Evolutionary conservation across 2,113 vertebrate species (phyloP).

Genomic region (Zapus hudsonius): DNA sequence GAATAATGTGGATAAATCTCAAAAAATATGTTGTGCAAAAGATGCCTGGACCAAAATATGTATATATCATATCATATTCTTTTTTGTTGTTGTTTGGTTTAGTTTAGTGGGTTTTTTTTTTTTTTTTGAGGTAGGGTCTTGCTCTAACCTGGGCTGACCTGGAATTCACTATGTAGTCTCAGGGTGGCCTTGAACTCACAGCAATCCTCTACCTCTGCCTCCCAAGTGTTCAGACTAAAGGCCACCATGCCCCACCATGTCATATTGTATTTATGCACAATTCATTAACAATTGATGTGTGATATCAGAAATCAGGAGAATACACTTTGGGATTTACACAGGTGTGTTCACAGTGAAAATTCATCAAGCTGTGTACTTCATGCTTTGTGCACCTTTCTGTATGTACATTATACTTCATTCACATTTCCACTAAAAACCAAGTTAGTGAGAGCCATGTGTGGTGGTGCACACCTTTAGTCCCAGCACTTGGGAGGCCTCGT

Average conservation of each 20-base stretch:
- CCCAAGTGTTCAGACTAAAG: not conserved
- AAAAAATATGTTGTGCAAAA: not conserved
- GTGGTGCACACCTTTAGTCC: too few relatives aligned
- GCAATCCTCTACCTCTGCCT: too few relatives aligned
- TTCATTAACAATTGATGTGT: not conserved
- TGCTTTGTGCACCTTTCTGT: not conserved
- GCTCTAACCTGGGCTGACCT: too few relatives aligned
- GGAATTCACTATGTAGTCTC: too few relatives aligned
- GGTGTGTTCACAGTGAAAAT: not conserved
- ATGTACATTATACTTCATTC: not conserved
- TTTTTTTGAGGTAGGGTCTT: too few relatives aligned
- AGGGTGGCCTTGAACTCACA: too few relatives aligned
- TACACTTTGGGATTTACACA: not conserved
- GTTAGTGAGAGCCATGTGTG: not conserved
- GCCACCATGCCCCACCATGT: not conserved
- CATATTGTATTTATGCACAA: not conserved
- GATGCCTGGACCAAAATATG: not conserved
- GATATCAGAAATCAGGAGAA: not conserved
- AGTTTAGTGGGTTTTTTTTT: too few relatives aligned
- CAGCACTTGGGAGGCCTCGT: too few relatives aligned
- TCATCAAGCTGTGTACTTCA: not conserved
- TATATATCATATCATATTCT: too few relatives aligned
- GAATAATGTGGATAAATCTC: not conserved
- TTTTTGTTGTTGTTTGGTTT: too few relatives aligned
- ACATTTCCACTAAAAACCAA: slow-evolving; percentile 47